These are phyloP conservation scores for Bruchidius siliquastri DNA, from an alignment of 2,888 invertebrate species.

Conservation along the genomic window DNA sequence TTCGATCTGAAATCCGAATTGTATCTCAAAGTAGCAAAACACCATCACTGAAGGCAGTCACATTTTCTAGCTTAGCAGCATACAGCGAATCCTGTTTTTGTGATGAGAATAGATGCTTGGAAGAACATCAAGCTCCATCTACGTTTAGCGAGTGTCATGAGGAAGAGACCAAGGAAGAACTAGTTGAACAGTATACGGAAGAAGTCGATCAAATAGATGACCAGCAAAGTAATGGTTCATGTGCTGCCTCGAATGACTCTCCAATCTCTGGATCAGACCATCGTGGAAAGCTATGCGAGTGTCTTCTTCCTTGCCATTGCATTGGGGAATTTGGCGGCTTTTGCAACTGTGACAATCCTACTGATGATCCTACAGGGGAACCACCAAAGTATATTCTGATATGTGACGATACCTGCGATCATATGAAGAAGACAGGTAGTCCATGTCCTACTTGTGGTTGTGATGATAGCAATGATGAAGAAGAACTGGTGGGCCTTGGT, in stretches of 20 bases:
- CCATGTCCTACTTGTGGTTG: not conserved
- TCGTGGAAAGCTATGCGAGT: no score
- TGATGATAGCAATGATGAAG: not conserved
- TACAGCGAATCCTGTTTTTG: not conserved
- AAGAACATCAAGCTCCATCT: not conserved
- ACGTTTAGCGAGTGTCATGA: no score
- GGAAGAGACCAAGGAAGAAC: no score
- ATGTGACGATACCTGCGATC: not conserved
- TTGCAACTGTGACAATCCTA: not conserved
- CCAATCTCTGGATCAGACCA: no score
- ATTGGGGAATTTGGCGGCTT: not conserved
- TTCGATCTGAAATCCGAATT: not conserved
- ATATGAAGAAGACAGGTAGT: not conserved
- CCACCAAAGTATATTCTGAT: not conserved
- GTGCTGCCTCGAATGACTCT: no score
- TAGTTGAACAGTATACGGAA: not conserved
- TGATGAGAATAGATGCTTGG: not conserved
- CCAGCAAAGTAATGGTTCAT: no score
- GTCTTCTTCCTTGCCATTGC: not conserved
- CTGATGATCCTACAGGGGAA: not conserved
- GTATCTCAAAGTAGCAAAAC: not conserved
- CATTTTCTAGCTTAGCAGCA: not conserved
- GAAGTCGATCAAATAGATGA: not conserved
- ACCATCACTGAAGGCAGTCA: not conserved
- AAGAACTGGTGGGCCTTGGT: no score